Conservation (phyloP, 2,888 invertebrate genomes). For the Aphrophora alni region DNA sequence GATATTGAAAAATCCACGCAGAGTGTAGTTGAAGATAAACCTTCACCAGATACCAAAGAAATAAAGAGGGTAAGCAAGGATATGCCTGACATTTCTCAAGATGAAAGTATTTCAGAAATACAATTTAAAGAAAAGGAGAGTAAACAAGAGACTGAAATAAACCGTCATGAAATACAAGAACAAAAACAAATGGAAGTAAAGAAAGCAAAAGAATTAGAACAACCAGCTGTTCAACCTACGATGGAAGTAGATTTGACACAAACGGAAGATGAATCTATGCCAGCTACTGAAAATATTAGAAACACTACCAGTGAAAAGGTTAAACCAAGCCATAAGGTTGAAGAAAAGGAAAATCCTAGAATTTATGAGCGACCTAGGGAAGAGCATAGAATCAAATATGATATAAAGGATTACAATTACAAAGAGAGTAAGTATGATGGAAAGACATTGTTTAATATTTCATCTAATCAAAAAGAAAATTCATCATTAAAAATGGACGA, state of each 20-base stretch:
- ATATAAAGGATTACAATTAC: not conserved
- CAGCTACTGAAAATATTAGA: not conserved
- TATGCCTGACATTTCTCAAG: not conserved
- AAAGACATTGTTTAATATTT: not conserved
- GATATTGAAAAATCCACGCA: not conserved
- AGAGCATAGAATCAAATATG: slow-evolving; percentile 2
- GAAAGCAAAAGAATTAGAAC: slow-evolving; percentile 52
- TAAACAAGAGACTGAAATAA: slow-evolving; percentile 8
- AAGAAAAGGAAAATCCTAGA: not conserved
- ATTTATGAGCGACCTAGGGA: not conserved
- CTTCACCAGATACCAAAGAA: not conserved
- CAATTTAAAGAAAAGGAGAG: slow-evolving; percentile 4
- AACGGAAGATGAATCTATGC: slow-evolving; percentile 49
- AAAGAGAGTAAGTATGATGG: not conserved
- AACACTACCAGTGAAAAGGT: not conserved
- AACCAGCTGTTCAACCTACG: slow-evolving; percentile 51
- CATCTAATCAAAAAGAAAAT: slow-evolving; percentile 3
- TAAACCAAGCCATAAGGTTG: not conserved
- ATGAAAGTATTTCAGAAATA: not conserved
- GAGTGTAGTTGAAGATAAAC: not conserved
- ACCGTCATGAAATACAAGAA: slow-evolving; percentile 44
- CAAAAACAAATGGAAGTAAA: slow-evolving; percentile 53
- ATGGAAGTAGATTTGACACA: slow-evolving; percentile 58
- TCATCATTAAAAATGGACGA: slow-evolving; percentile 22
- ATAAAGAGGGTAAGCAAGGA: not conserved